Evolutionary conservation across 2,888 invertebrate genomes (phyloP).

Genomic region (Vesta saturnalis): DNA sequence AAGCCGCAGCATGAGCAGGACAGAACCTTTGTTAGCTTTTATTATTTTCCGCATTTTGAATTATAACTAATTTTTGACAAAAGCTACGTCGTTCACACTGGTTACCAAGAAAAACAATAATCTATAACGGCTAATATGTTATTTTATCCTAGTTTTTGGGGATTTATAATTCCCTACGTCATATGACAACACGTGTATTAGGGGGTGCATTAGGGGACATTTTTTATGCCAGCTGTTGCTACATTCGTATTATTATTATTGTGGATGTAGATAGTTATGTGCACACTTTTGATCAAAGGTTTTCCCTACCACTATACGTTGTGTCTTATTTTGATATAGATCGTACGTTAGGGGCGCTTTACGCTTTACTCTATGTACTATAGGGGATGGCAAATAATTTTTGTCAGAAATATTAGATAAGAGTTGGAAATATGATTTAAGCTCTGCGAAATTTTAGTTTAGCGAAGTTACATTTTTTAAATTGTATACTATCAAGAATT

Average conservation of each 20-base stretch:
- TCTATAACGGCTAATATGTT: constrained; percentile 37
- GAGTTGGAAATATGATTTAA: too few relatives aligned
- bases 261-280: constrained; percentile 35
- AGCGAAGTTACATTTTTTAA: too few relatives aligned
- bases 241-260: constrained; percentile 38
- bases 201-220: constrained; percentile 35
- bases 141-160: constrained; percentile 33
- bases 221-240: constrained; percentile 41
- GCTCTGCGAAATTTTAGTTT: too few relatives aligned
- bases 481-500: too few relatives aligned
- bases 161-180: constrained; percentile 35
- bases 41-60: constrained; percentile 25
- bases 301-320: constrained; percentile 16
- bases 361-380: not conserved
- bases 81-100: constrained; percentile 18
- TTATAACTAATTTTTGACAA: constrained; percentile 27
- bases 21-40: constrained; percentile 31
- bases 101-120: constrained; percentile 28
- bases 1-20: constrained; percentile 23
- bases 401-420: not conserved
- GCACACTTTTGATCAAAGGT: constrained; percentile 19
- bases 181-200: constrained; percentile 37
- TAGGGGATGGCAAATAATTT: not conserved
- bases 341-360: not conserved
- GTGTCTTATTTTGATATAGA: constrained; percentile 20